Base-by-base conservation (phyloP, 2,888 invertebrate species). In the Oxycera nigricornis region DNA sequence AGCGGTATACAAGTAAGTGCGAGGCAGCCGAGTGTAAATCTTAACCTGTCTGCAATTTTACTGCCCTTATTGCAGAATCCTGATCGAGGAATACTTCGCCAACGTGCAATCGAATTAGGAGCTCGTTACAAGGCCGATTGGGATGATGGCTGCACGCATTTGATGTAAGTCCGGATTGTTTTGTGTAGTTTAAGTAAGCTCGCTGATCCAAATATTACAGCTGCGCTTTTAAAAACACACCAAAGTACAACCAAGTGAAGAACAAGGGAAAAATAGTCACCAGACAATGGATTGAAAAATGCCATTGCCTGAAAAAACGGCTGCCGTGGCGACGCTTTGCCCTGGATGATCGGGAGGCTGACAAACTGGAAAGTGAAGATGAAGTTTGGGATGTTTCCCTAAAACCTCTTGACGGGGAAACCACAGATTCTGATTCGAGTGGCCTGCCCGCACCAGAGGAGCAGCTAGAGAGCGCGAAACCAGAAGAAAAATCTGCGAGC, bases 201-300 rank as follows among this genome's bases (percentile, higher is more conserved):
- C 39, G 6, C 65, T n/a, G n/a, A n/a, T n/a, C n/a, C n/a, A n/a
- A n/a, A 62, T 79, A 31, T 85, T 86, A 4, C 84, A 95, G 96
- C 57, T 96, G 96, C 86, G 96, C 96, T 11, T 96, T 95, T 85
- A 86, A 89, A 3, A 94, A 94, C 83, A 96, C 96, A 3, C 97
- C 96, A 2, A 96, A 96, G 84, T 92, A 92, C 82, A 88, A 89
- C 68, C 89, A 92, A 84, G 92, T 92, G 1, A 88, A 87, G 78
- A 88, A 88, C 75, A 87, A 89, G 1, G 89, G 89, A 75, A 81
- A 81, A 77, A 93, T 91, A 74, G 91, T 92, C 1, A 89, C 83
- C 24, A 90, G 89, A 77, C 88, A 88, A n/a, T 96, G 96, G 96
- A 86, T 96, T 75, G 87, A 88, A 77, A 89, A 89, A 75, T 91